Conservation (phyloP, 2,113 vertebrate genomes). For the Uropsilus gracilis region DNA sequence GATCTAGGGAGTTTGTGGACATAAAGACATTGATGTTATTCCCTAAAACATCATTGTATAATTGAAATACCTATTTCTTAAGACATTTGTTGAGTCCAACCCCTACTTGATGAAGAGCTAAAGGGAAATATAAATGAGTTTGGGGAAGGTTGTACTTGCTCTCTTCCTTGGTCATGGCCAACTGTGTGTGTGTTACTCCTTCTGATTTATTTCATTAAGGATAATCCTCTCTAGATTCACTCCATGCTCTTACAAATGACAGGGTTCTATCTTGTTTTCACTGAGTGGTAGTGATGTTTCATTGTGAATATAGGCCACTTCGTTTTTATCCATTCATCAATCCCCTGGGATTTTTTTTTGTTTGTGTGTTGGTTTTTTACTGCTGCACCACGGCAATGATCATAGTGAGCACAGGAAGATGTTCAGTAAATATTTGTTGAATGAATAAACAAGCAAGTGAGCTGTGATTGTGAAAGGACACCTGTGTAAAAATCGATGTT, state of each 20-base stretch:
- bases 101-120: background rate
- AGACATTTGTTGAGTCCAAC: background rate
- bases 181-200: background rate
- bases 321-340: no score
- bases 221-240: no score
- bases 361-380: background rate
- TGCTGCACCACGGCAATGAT: background rate
- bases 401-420: background rate
- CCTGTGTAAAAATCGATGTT: background rate
- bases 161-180: background rate
- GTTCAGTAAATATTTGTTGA: background rate
- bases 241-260: no score
- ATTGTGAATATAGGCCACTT: no score
- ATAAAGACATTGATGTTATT: background rate
- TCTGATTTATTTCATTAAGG: background rate
- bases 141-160: background rate
- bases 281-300: no score
- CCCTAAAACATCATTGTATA: background rate
- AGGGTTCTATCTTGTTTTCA: no score
- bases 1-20: background rate
- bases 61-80: background rate
- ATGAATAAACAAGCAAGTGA: background rate
- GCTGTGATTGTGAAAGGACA: background rate
- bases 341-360: no score
- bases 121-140: background rate